phyloP scores from a whole-genome alignment of 1,140 invertebrate species.

The Drosophila nannoptera region DNA sequence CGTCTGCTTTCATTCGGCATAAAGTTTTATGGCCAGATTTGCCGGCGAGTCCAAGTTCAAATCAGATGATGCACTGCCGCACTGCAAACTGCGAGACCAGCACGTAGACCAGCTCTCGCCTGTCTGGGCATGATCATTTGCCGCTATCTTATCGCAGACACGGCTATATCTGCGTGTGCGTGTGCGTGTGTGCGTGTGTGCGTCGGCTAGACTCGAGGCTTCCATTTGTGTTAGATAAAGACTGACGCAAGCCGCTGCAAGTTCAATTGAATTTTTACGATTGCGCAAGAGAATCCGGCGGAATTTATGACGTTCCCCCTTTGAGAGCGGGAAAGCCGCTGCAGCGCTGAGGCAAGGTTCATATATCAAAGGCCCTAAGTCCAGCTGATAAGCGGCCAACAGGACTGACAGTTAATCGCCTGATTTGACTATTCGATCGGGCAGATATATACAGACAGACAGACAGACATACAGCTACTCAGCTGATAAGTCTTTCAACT shows the following conservation, averaged over 20 bases:
- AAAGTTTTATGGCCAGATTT: slow-evolving; percentile 9
- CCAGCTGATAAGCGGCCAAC: not conserved
- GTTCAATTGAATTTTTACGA: slow-evolving; percentile 12
- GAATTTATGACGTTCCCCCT: slow-evolving; percentile 7
- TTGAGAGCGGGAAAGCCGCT: slow-evolving; percentile 14
- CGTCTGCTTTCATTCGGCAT: too few relatives aligned
- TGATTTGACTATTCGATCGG: too few relatives aligned
- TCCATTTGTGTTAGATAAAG: slow-evolving; percentile 24
- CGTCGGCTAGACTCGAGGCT: not conserved
- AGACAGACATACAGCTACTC: too few relatives aligned
- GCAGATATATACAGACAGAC: too few relatives aligned
- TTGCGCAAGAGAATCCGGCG: slow-evolving; percentile 15
- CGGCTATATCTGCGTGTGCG: too few relatives aligned
- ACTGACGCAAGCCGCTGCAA: slow-evolving; percentile 4
- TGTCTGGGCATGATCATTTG: slow-evolving; percentile 23
- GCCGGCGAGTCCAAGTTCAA: not conserved
- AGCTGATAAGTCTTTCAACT: not conserved
- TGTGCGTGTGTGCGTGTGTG: not conserved
- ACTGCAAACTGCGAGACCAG: slow-evolving; percentile 8
- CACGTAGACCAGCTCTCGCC: slow-evolving; percentile 34
- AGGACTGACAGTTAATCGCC: not conserved
- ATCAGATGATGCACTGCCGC: not conserved
- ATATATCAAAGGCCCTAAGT: not conserved
- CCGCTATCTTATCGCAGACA: slow-evolving; percentile 32
- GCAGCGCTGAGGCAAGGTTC: not conserved